Percentiles rank a stretch among this genome's conserved stretches.
These are phyloP conservation scores for Achatina immaculata DNA, from an alignment of 1,140 invertebrate species.

Conservation along the genomic window DNA sequence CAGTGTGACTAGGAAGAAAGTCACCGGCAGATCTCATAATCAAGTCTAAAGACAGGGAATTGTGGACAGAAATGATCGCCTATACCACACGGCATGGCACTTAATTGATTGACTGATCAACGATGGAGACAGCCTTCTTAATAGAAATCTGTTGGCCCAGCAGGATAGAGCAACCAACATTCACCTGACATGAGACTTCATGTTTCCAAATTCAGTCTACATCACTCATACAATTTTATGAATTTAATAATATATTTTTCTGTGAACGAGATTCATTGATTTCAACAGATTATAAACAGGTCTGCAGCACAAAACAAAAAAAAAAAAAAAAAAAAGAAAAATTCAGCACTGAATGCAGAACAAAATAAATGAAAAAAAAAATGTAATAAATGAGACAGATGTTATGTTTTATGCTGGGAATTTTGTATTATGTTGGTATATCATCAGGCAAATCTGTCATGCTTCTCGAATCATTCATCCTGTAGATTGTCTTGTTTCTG, in stretches of 20 bases:
- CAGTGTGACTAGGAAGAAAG: no score
- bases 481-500: constrained; percentile 36
- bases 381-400: neutral
- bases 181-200: no score
- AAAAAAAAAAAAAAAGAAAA: neutral
- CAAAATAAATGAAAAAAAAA: neutral
- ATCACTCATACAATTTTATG: no score
- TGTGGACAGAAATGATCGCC: no score
- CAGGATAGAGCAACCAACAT: no score
- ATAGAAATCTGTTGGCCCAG: no score
- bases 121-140: no score
- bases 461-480: constrained; percentile 34
- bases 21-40: no score
- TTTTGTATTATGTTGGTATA: constrained; percentile 41
- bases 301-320: neutral
- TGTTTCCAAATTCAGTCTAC: no score
- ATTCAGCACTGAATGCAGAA: neutral
- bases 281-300: neutral
- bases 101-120: no score
- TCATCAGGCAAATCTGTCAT: constrained; percentile 50
- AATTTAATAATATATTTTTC: neutral
- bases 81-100: no score
- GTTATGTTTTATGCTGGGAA: neutral
- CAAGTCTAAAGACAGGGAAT: no score
- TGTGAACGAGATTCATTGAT: neutral